Conservation (phyloP, 2,888 invertebrate genomes). For the Bedellia somnulentella region DNA sequence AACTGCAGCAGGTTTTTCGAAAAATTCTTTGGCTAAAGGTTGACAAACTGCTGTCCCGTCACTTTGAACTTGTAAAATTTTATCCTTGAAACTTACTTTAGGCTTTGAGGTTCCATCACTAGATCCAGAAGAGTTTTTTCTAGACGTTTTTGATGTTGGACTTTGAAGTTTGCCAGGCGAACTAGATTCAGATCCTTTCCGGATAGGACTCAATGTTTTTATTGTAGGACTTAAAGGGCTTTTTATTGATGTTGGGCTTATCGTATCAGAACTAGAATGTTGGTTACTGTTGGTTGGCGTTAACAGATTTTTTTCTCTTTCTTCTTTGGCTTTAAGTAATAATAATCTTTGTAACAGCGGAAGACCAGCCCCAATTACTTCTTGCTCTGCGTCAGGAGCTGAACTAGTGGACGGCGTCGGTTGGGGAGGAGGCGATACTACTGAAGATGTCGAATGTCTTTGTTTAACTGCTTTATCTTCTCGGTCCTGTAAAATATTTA, state of each 20-base stretch:
- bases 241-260: conserved; percentile 52
- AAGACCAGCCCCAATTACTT: conserved; percentile 70
- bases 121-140: conserved; percentile 50
- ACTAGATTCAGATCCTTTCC: conserved; percentile 50
- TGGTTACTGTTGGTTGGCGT: conserved; percentile 43
- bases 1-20: conserved; percentile 43
- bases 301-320: conserved; percentile 55
- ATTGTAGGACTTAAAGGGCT: conserved; percentile 53
- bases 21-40: conserved; percentile 38
- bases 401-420: conserved; percentile 65
- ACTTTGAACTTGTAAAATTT: conserved; percentile 60
- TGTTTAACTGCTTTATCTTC: conserved; percentile 55
- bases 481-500: conserved; percentile 30
- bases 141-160: conserved; percentile 42
- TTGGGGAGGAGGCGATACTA: conserved; percentile 48
- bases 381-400: conserved; percentile 58
- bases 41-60: conserved; percentile 50
- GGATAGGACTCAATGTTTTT: conserved; percentile 48
- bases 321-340: conserved; percentile 75
- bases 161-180: conserved; percentile 53
- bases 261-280: conserved; percentile 54
- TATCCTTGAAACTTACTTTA: conserved; percentile 66
- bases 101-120: conserved; percentile 46
- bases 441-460: conserved; percentile 33
- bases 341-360: conserved; percentile 75